phyloP scores from a whole-genome alignment of 1,140 invertebrate genomes.

The Cyclina sinensis region DNA sequence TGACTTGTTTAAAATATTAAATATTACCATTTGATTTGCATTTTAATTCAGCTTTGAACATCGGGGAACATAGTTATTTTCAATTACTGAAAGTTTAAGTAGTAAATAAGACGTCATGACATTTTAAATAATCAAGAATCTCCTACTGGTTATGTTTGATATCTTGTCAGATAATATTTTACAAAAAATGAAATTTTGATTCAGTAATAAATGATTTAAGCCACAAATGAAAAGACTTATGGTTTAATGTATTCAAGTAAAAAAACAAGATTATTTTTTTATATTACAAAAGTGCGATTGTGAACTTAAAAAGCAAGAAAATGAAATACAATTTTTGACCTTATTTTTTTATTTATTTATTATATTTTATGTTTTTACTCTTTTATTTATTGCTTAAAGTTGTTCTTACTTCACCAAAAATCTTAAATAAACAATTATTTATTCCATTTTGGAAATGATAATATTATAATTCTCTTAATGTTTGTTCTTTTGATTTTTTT shows the following conservation, averaged over 20 bases:
- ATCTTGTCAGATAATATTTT: background rate
- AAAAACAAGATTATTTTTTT: background rate
- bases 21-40: constrained; percentile 33
- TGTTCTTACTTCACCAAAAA: too few species aligned
- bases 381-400: too few species aligned
- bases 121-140: background rate
- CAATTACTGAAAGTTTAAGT: background rate
- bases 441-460: too few species aligned
- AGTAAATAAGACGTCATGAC: background rate
- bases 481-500: too few species aligned
- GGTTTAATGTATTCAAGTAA: constrained; percentile 1
- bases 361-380: too few species aligned
- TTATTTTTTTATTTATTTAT: too few species aligned
- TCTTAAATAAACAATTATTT: too few species aligned
- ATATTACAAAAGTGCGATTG: too few species aligned
- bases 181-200: background rate
- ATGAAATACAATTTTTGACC: too few species aligned
- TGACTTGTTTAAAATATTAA: constrained; percentile 41
- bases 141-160: background rate
- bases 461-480: too few species aligned
- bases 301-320: too few species aligned
- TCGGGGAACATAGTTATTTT: background rate
- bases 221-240: background rate
- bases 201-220: background rate
- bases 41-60: background rate